Evolutionary conservation across 2,797 vertebrate genomes (phyloP).

Genomic region (Silurus lanzhouensis): DNA sequence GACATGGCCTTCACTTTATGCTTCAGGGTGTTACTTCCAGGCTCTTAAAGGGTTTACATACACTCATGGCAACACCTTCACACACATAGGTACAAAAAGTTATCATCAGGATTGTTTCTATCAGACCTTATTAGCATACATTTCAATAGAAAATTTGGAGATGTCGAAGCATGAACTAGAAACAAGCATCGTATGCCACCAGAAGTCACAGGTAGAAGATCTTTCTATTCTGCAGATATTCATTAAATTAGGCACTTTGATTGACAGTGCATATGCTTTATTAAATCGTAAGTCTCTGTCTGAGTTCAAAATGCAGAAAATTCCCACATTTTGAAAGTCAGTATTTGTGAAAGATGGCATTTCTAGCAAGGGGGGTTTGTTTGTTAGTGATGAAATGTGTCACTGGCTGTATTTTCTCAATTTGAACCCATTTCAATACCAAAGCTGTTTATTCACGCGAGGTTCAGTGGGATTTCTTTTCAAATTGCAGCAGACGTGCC

Average conservation of each 20-base stretch:
- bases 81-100: constrained; percentile 3
- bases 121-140: constrained; percentile 60
- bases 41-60: background rate
- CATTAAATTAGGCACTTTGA: background rate
- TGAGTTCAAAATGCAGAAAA: background rate
- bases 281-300: background rate
- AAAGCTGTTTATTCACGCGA: constrained; percentile 30
- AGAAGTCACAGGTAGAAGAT: constrained; percentile 60
- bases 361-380: background rate
- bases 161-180: constrained; percentile 49
- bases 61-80: background rate
- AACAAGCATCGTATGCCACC: constrained; percentile 57
- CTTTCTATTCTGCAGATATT: constrained; percentile 52
- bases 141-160: constrained; percentile 68
- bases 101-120: constrained; percentile 67
- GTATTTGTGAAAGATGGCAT: background rate
- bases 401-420: constrained; percentile 25
- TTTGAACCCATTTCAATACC: constrained; percentile 17
- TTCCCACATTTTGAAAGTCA: background rate
- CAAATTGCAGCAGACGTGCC: constrained; percentile 32
- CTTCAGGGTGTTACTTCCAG: background rate
- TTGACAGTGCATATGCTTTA: background rate
- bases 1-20: constrained; percentile 33
- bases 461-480: constrained; percentile 16
- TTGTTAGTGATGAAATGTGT: constrained; percentile 30